Evolutionary conservation across 1,140 invertebrate species (phyloP).

Genomic region (Gonatopus flavifemur): DNA sequence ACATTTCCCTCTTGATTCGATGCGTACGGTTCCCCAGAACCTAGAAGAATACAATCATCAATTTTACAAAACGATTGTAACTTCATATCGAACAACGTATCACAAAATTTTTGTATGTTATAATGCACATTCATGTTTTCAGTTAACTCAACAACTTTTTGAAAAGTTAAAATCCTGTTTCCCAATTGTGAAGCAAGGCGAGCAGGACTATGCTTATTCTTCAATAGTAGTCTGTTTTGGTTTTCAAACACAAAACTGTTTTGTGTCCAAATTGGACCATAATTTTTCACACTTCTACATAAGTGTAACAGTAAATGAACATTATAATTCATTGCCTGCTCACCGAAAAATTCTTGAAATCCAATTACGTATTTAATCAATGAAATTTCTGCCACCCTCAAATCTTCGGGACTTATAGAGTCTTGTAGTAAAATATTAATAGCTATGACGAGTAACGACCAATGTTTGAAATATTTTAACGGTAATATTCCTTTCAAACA

Average conservation of each 20-base stretch:
- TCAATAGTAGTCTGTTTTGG: conserved; percentile 7
- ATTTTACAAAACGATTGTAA: no score
- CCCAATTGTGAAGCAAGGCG: no score
- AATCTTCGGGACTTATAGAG: conserved; percentile 1
- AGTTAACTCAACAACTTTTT: no score
- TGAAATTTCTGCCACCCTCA: conserved; percentile 14
- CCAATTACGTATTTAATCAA: conserved; percentile 16
- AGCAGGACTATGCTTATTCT: conserved; percentile 11
- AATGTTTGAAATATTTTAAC: conserved; percentile 5
- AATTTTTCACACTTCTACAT: conserved; percentile 5
- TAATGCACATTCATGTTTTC: no score
- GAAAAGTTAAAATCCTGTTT: no score
- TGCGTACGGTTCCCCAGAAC: no score
- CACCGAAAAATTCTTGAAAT: conserved; percentile 11
- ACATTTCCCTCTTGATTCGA: no score
- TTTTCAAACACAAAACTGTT: conserved; percentile 10
- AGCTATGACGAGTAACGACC: conserved; percentile 6
- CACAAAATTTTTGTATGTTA: no score
- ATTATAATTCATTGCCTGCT: conserved; percentile 21
- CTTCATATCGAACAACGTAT: no score
- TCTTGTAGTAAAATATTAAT: conserved; percentile 1
- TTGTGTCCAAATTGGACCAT: conserved; percentile 20
- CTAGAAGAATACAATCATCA: no score
- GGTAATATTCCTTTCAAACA: conserved; percentile 5
- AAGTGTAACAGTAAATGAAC: conserved; percentile 15